Base-by-base conservation (phyloP, 2,113 vertebrate species). In the Thunnus maccoyii region DNA sequence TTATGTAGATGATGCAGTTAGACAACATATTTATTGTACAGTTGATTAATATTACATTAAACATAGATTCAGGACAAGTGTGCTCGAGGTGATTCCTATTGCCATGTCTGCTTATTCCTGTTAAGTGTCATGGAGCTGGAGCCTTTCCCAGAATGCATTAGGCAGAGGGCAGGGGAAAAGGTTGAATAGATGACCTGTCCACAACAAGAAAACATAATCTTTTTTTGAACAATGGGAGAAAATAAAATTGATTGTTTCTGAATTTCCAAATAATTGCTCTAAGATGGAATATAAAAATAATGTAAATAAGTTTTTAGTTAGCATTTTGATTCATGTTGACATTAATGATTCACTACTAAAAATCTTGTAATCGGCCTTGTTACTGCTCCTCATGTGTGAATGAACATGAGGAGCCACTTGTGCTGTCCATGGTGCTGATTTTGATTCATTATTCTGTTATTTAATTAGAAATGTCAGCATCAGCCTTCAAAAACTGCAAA, bases 371-470 rank as follows among this genome's bases (percentile, higher is more conserved):
- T 41, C 36, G 9, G 6, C 9, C 36, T 41, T 8, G 36, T 41
- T 41, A 41, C 7, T 41, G 36, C 22, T 22, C 22, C 22, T 22
- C 22, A 22, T 22, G 7, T 8, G 1, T 41, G 36, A 41, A 9
- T 41, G 30, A 7, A 51, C 27, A 27, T 9, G 36, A 4, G 7
- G 12, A 72, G 46, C 52, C 20, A 44, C 50, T 11, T 6, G 60
- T 41, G 44, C 60, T 66, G 48, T 67, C 22, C 47, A 36, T 68
- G 51, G 67, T 69, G 7, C 72, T 51, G 30, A 67, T 66, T 56
- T 44, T 13, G 2, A 60, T 27, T 2, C 6, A 20, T 25, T 50
- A 14, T 20, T 50, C 18, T 22, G 41, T 66, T 22, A 11, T 73
- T 22, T n/a, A 10, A 44, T 55, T 63, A 18, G 52, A 36, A 41